phyloP scores from a whole-genome alignment of 2,797 vertebrate genomes.

The Cryptoprocta ferox region DNA sequence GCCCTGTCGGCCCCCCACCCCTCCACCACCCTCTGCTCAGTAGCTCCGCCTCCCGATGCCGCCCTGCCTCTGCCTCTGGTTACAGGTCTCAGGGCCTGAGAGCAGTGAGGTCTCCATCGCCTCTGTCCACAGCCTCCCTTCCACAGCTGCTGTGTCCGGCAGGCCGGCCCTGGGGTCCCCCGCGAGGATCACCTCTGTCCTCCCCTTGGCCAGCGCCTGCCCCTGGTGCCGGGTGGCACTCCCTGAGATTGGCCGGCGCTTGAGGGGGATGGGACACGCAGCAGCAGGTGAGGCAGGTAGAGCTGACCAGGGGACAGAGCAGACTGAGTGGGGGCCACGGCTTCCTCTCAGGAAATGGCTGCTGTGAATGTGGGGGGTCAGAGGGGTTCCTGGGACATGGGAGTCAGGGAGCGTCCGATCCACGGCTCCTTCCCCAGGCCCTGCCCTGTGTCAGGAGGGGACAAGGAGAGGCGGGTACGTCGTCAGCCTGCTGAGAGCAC shows the following conservation, averaged over 20 bases:
- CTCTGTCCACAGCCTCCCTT: neutral
- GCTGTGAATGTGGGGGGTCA: neutral
- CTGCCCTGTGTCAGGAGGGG: neutral
- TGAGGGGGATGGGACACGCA: neutral
- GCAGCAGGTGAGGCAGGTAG: no score
- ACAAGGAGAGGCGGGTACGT: rapidly evolving
- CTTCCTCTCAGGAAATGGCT: neutral
- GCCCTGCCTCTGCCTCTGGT: neutral
- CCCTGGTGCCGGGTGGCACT: neutral
- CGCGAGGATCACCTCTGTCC: neutral
- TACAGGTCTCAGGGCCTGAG: neutral
- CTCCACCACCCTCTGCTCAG: rapidly evolving
- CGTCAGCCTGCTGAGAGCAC: neutral
- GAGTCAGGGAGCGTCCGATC: neutral
- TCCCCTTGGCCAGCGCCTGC: neutral
- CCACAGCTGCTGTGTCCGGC: neutral
- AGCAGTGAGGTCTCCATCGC: neutral
- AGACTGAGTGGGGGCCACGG: neutral
- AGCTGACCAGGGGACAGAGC: neutral
- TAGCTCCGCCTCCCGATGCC: rapidly evolving
- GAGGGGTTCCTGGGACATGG: neutral
- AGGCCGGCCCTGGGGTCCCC: neutral
- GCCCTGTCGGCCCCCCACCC: neutral
- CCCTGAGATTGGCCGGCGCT: no score
- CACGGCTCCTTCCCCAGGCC: neutral